Conservation (phyloP, 2,797 vertebrate genomes). For the Rhynchotus rufescens region DNA sequence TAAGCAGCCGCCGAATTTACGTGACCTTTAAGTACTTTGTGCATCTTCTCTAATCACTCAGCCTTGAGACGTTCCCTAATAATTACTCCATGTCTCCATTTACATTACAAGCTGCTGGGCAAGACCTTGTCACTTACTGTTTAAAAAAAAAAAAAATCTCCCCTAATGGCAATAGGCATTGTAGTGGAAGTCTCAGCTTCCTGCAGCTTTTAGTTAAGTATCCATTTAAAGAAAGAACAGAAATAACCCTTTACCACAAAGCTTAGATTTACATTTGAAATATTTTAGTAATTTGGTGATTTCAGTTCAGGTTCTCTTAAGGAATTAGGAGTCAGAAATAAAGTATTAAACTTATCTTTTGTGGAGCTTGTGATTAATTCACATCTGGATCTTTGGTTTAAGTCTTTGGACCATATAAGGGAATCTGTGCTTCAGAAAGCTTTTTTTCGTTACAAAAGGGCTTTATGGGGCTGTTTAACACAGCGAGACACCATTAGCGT, state of each 20-base stretch:
- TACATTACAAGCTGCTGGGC: neutral
- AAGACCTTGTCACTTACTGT: neutral
- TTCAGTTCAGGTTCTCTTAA: constrained; percentile 25
- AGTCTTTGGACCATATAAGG: constrained; percentile 37
- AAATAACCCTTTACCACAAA: neutral
- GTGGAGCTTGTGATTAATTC: constrained; percentile 2
- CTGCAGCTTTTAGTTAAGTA: neutral
- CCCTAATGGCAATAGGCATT: neutral
- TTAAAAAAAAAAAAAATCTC: neutral
- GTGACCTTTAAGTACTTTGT: neutral
- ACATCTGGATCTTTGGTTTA: neutral
- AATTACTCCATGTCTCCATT: neutral
- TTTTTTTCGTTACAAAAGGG: neutral
- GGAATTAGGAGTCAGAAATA: constrained; percentile 42
- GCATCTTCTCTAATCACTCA: neutral
- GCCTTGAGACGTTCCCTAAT: neutral
- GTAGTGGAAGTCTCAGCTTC: neutral
- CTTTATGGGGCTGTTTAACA: neutral
- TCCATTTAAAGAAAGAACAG: neutral
- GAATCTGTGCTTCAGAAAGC: neutral
- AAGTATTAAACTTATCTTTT: constrained; percentile 40
- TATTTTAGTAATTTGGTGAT: neutral
- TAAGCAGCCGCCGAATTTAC: neutral
- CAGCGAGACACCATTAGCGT: neutral
- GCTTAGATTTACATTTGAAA: constrained; percentile 14